These are phyloP conservation scores for Catocala nupta DNA, from an alignment of 2,888 invertebrate species.

Conservation along the genomic window DNA sequence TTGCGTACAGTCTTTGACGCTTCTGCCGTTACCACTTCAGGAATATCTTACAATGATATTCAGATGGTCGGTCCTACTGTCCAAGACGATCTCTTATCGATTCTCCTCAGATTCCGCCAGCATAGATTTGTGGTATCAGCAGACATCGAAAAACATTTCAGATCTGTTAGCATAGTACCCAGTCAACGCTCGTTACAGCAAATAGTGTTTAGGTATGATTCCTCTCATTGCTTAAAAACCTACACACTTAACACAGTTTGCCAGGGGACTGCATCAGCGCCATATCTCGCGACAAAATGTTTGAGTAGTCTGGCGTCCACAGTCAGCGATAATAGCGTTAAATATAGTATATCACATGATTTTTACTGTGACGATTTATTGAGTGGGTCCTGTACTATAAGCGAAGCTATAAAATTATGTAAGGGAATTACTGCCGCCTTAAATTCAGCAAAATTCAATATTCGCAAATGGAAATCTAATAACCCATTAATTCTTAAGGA, in stretches of 20 bases:
- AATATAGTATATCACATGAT: slow-evolving; percentile 16
- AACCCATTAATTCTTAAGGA: no score
- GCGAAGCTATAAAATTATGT: neutral
- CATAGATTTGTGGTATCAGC: slow-evolving; percentile 28
- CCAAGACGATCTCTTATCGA: slow-evolving; percentile 45
- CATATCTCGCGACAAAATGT: slow-evolving; percentile 45
- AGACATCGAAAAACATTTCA: slow-evolving; percentile 41
- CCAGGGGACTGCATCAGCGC: slow-evolving; percentile 46
- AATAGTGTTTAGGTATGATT: slow-evolving; percentile 31
- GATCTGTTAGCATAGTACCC: slow-evolving; percentile 19
- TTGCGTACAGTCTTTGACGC: slow-evolving; percentile 24
- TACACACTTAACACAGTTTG: slow-evolving; percentile 34
- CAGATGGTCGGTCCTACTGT: slow-evolving; percentile 41
- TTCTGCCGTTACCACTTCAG: slow-evolving; percentile 5
- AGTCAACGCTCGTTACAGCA: slow-evolving; percentile 36
- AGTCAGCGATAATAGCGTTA: slow-evolving; percentile 11
- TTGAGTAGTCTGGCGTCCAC: slow-evolving; percentile 26
- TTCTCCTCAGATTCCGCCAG: slow-evolving; percentile 40
- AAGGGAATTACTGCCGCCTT: no score
- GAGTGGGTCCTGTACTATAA: slow-evolving; percentile 17
- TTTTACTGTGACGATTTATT: slow-evolving; percentile 46
- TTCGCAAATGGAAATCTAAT: no score
- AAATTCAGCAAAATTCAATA: no score
- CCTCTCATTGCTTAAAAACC: neutral
- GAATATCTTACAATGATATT: slow-evolving; percentile 35